phyloP scores from a whole-genome alignment of 1,140 invertebrate species.

The Drosophila cardini region DNA sequence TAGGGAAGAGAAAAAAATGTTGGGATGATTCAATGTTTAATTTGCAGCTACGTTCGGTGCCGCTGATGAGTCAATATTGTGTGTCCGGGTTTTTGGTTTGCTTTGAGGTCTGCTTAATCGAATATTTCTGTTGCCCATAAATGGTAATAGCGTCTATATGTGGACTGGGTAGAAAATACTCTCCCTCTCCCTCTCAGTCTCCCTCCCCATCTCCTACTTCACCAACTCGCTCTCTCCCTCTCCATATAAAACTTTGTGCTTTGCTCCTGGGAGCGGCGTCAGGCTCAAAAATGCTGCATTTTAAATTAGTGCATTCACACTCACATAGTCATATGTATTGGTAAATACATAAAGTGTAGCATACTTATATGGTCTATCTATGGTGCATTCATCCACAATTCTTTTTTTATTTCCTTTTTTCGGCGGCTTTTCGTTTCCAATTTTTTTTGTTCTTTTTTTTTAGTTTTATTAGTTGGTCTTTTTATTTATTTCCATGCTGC shows the following conservation, averaged over 20 bases:
- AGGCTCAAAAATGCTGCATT: conserved; percentile 55
- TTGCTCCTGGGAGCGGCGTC: background rate
- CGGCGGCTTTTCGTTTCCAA: conserved; percentile 56
- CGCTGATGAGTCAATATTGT: conserved; percentile 38
- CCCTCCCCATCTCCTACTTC: no score
- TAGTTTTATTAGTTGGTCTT: conserved; percentile 83
- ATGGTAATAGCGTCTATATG: conserved; percentile 57
- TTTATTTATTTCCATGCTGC: conserved; percentile 57
- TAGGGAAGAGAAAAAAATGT: background rate
- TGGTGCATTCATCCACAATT: conserved; percentile 33
- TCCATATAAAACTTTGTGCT: no score
- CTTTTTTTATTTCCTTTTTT: conserved; percentile 37
- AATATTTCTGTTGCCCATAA: conserved; percentile 81
- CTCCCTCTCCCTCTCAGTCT: no score
- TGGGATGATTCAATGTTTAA: conserved; percentile 27
- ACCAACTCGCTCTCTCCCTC: no score
- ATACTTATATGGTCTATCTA: conserved; percentile 21
- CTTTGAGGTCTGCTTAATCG: conserved; percentile 68
- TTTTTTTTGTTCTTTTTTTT: conserved; percentile 72
- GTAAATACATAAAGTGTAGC: background rate
- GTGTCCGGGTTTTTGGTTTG: conserved; percentile 23
- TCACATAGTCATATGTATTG: background rate
- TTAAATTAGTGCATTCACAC: conserved; percentile 76
- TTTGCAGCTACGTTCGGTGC: conserved; percentile 28
- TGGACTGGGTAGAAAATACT: background rate